Evolutionary conservation across 2,797 vertebrate species (phyloP), one percentile per base, ranked within the genome.

Genomic region (Dryobates pubescens): DNA sequence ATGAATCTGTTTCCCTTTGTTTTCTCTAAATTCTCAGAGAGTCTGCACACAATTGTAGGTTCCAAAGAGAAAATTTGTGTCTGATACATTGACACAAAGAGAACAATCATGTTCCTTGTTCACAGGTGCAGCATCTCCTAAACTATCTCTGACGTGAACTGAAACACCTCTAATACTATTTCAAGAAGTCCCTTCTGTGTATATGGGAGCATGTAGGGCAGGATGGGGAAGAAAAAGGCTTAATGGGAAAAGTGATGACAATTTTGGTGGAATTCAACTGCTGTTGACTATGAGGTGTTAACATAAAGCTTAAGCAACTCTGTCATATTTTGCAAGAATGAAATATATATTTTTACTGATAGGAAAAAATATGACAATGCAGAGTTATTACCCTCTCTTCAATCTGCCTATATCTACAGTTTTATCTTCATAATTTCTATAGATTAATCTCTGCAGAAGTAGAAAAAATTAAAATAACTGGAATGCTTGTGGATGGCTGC

Each of bases 391-490:
- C 27, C 29, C 51, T 62, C 22, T 58, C 27, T 71, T 71, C 47
- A 54, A 10, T 13, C 32, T 81, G 19, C 7, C 57, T 3, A 4
- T 57, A 38, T 61, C 38, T 79, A 53, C 19, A 68, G 14, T 81
- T 79, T 89, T 24, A 10, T 49, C 49, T 61, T 84, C 27, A 17
- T 30, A 0, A 2, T 74, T 74, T 80, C 68, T 85, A 27, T 65
- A 85, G 54, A 58, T 82, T 62, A 17, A 58, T 56, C 36, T 74
- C 68, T 36, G 41, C 32, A 68, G 64, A 65, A 90, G 49, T 82
- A 74, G 29, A 86, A 95, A 71, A 70, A 82, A 92, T 73, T 61
- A 64, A 86, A 94, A 77, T 82, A 79, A 67, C 71, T 51, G 61
- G 59, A 79, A 73, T 78, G 26, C 7, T 82, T 79, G 34, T 0